Evolutionary conservation across 2,888 invertebrate species (phyloP).

Genomic region (Isotomurus palustris): DNA sequence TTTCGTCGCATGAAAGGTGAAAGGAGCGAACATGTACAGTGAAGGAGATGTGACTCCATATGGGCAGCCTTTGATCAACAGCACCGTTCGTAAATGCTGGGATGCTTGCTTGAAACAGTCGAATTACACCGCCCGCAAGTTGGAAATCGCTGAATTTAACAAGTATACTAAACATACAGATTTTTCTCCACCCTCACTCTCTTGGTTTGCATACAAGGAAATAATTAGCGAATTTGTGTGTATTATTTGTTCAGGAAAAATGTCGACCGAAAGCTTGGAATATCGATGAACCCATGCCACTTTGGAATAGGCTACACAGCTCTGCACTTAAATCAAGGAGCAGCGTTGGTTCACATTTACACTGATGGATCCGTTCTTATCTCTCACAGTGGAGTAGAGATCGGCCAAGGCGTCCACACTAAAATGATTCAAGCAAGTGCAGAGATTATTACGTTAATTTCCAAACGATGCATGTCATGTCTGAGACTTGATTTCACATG

Average conservation of each 20-base stretch:
- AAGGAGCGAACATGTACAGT: slow-evolving; percentile 66
- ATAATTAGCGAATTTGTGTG: slow-evolving; percentile 33
- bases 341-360: slow-evolving; percentile 53
- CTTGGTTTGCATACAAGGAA: too few relatives aligned
- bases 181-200: not conserved
- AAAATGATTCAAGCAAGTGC: slow-evolving; percentile 53
- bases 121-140: slow-evolving; percentile 60
- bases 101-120: slow-evolving; percentile 68
- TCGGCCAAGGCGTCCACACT: slow-evolving; percentile 56
- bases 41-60: slow-evolving; percentile 75
- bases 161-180: slow-evolving; percentile 46
- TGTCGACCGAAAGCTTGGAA: slow-evolving; percentile 51
- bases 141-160: slow-evolving; percentile 65
- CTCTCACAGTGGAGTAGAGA: slow-evolving; percentile 54
- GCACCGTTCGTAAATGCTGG: slow-evolving; percentile 73
- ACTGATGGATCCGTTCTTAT: slow-evolving; percentile 54
- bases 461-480: not conserved
- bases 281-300: slow-evolving; percentile 49
- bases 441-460: not conserved
- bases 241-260: slow-evolving; percentile 47
- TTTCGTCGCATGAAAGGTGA: not conserved
- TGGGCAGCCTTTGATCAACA: slow-evolving; percentile 66
- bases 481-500: too few relatives aligned
- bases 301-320: slow-evolving; percentile 48
- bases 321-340: slow-evolving; percentile 49